These are phyloP conservation scores for Emydura subglobosa DNA, from an alignment of 2,113 vertebrate species.

Conservation along the genomic window DNA sequence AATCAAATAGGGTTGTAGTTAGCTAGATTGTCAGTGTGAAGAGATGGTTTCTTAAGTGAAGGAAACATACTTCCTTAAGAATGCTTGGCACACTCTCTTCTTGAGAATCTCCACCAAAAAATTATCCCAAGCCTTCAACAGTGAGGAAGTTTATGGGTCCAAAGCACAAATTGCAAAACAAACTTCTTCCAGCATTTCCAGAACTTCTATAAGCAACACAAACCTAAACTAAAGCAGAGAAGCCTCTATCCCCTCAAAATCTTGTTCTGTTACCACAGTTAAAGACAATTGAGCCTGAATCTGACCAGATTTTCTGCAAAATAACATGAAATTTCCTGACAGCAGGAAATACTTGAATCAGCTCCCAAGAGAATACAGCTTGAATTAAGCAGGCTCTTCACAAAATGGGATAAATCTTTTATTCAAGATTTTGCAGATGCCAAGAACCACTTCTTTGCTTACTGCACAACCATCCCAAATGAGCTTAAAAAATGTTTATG, in stretches of 20 bases:
- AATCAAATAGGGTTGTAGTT: neutral
- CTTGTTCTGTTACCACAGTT: conserved; percentile 7
- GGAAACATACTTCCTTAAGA: neutral
- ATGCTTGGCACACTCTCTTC: neutral
- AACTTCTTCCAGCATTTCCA: neutral
- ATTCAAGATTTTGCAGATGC: neutral
- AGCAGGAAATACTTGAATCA: conserved; percentile 66
- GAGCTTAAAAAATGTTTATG: conserved; percentile 42
- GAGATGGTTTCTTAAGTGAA: neutral
- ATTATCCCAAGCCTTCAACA: neutral
- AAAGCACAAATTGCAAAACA: neutral
- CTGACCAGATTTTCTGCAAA: conserved; percentile 22
- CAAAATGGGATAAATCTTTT: conserved; percentile 43
- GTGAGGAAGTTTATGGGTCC: neutral
- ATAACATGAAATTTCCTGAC: neutral
- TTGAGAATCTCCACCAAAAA: neutral
- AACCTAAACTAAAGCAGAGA: neutral
- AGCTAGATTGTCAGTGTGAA: neutral
- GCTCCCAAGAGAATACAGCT: conserved; percentile 53
- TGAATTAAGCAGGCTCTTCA: conserved; percentile 40
- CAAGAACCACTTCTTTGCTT: conserved; percentile 53
- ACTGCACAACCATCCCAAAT: conserved; percentile 31
- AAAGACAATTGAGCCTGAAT: conserved; percentile 22
- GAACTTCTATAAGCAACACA: neutral
- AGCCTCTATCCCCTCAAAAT: neutral